phyloP scores from a whole-genome alignment of 2,113 vertebrate species.

The Romanogobio albipinnatus region DNA sequence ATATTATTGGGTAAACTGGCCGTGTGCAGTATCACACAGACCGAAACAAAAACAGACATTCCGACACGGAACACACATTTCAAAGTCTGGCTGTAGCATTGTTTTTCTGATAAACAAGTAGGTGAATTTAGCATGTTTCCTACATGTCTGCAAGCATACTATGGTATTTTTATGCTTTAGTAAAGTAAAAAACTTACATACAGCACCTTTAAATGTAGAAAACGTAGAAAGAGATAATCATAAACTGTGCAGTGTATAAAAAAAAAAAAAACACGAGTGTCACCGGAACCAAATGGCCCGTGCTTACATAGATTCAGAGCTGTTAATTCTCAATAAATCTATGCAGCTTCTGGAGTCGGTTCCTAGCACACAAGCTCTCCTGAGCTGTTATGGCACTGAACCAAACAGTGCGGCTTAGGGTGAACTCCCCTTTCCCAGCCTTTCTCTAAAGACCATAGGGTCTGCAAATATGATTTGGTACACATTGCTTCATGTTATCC shows the following conservation, averaged over 20 bases:
- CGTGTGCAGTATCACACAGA: no score
- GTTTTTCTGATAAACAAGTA: no score
- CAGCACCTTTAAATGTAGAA: no score
- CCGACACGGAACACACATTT: no score
- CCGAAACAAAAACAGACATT: no score
- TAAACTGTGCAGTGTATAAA: constrained; percentile 16
- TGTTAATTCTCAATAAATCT: constrained; percentile 57
- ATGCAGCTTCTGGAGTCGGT: constrained; percentile 52
- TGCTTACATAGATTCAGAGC: constrained; percentile 50
- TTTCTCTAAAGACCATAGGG: constrained; percentile 21
- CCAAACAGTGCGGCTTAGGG: constrained; percentile 47
- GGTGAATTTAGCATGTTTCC: no score
- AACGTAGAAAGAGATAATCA: not conserved
- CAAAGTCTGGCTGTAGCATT: no score
- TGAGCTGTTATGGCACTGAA: constrained; percentile 54
- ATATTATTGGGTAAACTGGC: no score
- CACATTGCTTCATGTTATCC: constrained; percentile 48
- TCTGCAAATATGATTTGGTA: constrained; percentile 53
- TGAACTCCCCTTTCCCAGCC: not conserved
- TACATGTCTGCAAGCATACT: no score
- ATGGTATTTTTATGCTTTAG: no score
- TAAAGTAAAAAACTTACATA: no score
- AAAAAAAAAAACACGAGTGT: constrained; percentile 33
- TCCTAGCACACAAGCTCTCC: constrained; percentile 55
- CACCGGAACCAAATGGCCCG: constrained; percentile 32